These are phyloP conservation scores for Aradus depressus DNA, from an alignment of 2,888 invertebrate genomes.

Conservation along the genomic window DNA sequence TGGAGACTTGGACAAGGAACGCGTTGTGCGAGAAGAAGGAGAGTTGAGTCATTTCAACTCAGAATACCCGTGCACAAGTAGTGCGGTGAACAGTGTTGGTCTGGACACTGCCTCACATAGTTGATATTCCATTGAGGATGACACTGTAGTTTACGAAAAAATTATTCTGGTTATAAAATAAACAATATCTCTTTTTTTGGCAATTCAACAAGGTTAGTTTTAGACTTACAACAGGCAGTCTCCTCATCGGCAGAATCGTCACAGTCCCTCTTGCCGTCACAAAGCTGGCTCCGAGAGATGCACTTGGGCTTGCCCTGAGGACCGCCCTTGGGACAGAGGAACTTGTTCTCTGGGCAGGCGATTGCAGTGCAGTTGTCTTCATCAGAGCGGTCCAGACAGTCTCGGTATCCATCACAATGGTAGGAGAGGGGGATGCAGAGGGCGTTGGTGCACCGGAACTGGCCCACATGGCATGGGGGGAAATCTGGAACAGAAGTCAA, in stretches of 20 bases:
- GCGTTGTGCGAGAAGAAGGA: too few species aligned
- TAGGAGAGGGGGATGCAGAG: conserved; percentile 82
- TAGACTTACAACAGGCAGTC: conserved; percentile 72
- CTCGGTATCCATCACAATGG: conserved; percentile 76
- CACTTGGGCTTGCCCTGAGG: conserved; percentile 67
- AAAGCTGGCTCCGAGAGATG: conserved; percentile 75
- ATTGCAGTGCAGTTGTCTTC: conserved; percentile 79
- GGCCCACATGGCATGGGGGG: conserved; percentile 75
- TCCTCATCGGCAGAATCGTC: conserved; percentile 85
- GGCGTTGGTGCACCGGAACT: conserved; percentile 86
- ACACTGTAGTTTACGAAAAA: neutral
- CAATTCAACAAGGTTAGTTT: neutral
- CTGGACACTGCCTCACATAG: too few species aligned
- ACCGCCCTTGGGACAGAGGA: conserved; percentile 71
- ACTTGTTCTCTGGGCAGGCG: conserved; percentile 81
- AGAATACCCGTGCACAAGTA: too few species aligned
- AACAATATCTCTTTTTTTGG: neutral
- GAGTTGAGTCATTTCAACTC: too few species aligned
- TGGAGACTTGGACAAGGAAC: too few species aligned
- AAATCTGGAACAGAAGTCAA: conserved; percentile 50
- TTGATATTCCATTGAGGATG: too few species aligned
- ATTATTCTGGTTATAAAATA: neutral
- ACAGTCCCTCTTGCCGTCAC: conserved; percentile 84
- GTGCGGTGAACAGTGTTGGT: too few species aligned
- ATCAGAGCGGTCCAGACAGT: conserved; percentile 86